Percentiles rank a stretch among this genome's conserved stretches.
Conservation (phyloP, 2,113 vertebrate species). For the Hyperopisus bebe region DNA sequence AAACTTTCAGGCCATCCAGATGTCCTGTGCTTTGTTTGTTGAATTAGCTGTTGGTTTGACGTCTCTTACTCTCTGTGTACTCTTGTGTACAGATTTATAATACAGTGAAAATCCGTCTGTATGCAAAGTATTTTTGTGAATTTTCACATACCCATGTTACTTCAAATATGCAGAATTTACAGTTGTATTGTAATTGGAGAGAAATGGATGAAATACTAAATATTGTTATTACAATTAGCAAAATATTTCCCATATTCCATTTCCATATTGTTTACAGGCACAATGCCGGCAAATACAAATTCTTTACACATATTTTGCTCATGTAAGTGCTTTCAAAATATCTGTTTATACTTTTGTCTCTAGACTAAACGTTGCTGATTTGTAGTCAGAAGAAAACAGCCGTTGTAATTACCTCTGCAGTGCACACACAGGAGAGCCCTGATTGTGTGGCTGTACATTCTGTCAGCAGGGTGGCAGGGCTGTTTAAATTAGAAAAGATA, state of each 20-base stretch:
- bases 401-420: background rate
- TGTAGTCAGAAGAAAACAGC: background rate
- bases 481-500: background rate
- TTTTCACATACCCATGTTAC: background rate
- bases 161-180: background rate
- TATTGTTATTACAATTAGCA: no score
- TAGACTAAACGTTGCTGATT: constrained; percentile 12
- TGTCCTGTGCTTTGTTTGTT: background rate
- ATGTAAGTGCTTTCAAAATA: background rate
- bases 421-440: background rate
- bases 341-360: background rate
- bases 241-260: no score
- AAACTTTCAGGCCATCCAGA: background rate
- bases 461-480: background rate
- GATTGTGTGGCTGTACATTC: background rate
- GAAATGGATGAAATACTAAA: background rate
- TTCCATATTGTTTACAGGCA: background rate
- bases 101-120: background rate
- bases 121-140: background rate
- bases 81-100: background rate
- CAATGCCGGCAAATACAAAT: background rate
- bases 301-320: background rate
- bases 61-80: background rate
- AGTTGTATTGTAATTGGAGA: background rate
- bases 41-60: background rate